A percentile compares a stretch with the other conserved stretches of the same genome.
These are phyloP conservation scores for Brachirus orientalis DNA, from an alignment of 2,113 vertebrate species.

Conservation along the genomic window DNA sequence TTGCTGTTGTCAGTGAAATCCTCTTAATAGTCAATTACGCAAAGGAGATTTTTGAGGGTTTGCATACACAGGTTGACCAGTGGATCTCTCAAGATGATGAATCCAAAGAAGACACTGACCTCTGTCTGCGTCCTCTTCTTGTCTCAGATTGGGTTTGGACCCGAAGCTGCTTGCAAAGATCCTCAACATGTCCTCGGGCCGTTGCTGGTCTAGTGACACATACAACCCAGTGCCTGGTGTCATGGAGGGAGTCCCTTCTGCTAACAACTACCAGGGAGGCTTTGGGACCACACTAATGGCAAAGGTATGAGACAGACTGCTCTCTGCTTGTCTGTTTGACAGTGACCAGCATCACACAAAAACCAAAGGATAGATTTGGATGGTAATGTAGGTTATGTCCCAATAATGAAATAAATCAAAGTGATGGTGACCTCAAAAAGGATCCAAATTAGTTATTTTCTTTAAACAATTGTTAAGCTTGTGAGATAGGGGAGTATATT, in stretches of 20 bases:
- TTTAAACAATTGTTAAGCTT: no score
- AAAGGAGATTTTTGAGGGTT: neutral
- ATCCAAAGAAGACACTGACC: neutral
- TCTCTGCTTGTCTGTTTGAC: neutral
- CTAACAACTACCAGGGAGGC: conserved; percentile 97
- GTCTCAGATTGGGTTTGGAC: conserved; percentile 94
- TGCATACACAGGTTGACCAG: neutral
- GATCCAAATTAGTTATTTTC: no score
- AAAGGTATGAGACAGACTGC: conserved; percentile 78
- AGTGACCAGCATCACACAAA: no score
- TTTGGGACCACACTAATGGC: conserved; percentile 96
- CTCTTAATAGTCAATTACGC: neutral
- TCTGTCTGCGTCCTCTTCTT: conserved; percentile 28
- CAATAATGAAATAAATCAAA: no score
- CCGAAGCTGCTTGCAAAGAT: conserved; percentile 94
- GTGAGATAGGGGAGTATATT: no score
- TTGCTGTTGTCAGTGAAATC: neutral
- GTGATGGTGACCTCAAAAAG: no score
- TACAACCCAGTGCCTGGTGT: conserved; percentile 98
- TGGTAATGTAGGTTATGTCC: no score
- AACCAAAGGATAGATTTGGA: no score
- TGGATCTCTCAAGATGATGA: neutral
- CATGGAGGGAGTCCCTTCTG: conserved; percentile 97
- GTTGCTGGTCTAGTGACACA: conserved; percentile 97
- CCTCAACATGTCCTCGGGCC: conserved; percentile 96